phyloP scores from a whole-genome alignment of 1,140 invertebrate genomes.

The Cydia amplana region DNA sequence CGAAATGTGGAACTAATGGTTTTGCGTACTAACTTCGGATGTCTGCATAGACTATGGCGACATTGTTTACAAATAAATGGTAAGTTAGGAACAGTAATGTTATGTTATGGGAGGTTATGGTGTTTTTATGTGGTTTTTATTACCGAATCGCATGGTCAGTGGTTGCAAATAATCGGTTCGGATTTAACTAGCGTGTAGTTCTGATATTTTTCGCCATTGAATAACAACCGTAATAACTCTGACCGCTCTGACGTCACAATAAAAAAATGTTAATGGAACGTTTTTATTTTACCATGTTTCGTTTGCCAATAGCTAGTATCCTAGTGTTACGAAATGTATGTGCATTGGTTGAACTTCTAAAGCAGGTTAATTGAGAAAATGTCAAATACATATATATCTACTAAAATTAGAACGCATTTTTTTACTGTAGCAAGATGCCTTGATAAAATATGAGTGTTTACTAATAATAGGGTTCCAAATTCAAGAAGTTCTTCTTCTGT shows the following conservation, averaged over 20 bases:
- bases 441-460: no score
- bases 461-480: no score
- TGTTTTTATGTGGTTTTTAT: constrained; percentile 11
- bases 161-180: constrained; percentile 5
- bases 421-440: no score
- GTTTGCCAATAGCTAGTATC: no score
- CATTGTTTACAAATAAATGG: background rate
- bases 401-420: no score
- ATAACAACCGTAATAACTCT: background rate
- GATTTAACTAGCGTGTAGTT: background rate
- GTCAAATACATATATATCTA: no score
- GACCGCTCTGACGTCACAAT: background rate
- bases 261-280: background rate
- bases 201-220: background rate
- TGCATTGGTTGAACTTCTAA: no score
- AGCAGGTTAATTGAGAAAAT: no score
- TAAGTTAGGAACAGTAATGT: background rate
- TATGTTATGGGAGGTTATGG: background rate
- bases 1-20: background rate
- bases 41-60: background rate
- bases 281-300: no score
- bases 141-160: constrained; percentile 6
- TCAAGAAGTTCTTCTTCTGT: no score
- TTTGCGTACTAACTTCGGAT: background rate
- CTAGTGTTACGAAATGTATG: no score